A percentile compares a stretch with the other conserved stretches of the same genome.
Evolutionary conservation across 1,140 invertebrate genomes (phyloP).

Genomic region (Ips typographus): DNA sequence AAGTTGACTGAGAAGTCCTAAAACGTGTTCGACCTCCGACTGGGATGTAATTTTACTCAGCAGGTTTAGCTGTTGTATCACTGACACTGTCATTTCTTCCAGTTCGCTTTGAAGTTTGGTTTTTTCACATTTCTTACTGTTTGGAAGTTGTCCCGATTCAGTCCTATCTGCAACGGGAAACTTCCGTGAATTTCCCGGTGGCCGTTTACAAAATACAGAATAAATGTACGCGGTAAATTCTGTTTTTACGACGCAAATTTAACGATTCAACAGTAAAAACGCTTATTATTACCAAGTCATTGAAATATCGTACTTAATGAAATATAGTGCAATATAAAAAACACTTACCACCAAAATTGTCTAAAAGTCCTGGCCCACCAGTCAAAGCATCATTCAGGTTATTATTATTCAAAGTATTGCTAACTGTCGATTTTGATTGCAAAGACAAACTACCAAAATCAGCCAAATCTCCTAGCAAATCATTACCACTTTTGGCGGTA

Average conservation of each 20-base stretch:
- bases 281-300: too few species aligned
- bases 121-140: conserved; percentile 14
- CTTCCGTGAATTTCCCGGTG: conserved; percentile 49
- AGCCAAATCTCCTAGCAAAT: conserved; percentile 61
- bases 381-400: conserved; percentile 30
- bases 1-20: conserved; percentile 39
- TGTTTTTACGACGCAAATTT: too few species aligned
- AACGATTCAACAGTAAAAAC: too few species aligned
- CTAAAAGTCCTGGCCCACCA: conserved; percentile 34
- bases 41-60: conserved; percentile 53
- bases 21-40: conserved; percentile 50
- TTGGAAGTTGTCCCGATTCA: not conserved
- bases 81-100: conserved; percentile 19
- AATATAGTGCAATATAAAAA: not conserved
- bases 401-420: conserved; percentile 37
- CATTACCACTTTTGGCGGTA: conserved; percentile 49
- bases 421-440: conserved; percentile 33
- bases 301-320: too few species aligned
- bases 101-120: conserved; percentile 31
- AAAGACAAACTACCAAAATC: conserved; percentile 51
- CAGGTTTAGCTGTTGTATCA: conserved; percentile 46
- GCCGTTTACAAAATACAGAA: too few species aligned
- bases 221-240: too few species aligned
- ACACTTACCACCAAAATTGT: conserved; percentile 40
- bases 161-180: conserved; percentile 50